These are phyloP conservation scores for Phytoseiulus persimilis DNA, from an alignment of 2,888 invertebrate genomes.

Conservation along the genomic window DNA sequence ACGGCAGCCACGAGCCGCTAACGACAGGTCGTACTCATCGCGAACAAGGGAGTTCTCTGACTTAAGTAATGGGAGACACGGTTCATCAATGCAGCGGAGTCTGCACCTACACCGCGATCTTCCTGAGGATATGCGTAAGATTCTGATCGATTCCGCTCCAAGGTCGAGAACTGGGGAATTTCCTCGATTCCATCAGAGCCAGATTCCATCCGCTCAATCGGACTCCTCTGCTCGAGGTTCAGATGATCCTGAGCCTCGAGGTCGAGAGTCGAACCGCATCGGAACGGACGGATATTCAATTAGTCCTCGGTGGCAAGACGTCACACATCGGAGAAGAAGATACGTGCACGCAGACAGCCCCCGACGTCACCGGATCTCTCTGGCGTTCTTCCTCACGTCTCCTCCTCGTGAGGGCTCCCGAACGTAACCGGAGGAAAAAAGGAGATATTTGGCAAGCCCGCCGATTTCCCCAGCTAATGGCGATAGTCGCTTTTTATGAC, in stretches of 20 bases:
- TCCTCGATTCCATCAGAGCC: too few species aligned
- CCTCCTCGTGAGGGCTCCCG: neutral
- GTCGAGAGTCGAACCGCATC: neutral
- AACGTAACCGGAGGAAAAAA: neutral
- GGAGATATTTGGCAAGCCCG: neutral
- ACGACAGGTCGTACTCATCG: neutral
- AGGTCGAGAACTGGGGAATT: too few species aligned
- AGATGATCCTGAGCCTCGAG: neutral
- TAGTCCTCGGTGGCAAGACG: neutral
- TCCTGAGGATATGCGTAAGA: too few species aligned
- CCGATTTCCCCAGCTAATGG: neutral
- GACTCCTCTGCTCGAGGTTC: too few species aligned
- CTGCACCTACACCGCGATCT: too few species aligned
- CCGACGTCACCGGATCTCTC: too few species aligned
- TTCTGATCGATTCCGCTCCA: too few species aligned
- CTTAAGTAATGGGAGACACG: neutral
- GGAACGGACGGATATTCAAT: neutral
- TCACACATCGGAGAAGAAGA: neutral
- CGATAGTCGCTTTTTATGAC: constrained; percentile 5
- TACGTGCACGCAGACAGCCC: neutral
- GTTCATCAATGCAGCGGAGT: too few species aligned
- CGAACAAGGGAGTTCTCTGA: neutral
- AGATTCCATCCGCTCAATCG: neutral
- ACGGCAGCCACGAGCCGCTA: neutral
- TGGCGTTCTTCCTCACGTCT: too few species aligned